phyloP scores from a whole-genome alignment of 2,888 invertebrate species.

The Asteroscopus sphinx region DNA sequence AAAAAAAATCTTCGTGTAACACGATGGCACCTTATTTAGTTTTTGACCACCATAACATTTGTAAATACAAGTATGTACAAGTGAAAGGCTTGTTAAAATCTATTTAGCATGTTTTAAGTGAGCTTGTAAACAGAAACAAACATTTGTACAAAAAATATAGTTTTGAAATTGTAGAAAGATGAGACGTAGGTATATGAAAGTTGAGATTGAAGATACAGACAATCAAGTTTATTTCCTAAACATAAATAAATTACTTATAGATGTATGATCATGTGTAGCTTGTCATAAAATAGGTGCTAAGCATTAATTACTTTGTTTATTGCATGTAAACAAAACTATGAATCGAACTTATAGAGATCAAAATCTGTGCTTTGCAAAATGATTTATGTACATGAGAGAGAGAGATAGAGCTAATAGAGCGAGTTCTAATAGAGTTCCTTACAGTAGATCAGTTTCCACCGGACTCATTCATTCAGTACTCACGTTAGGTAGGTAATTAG shows the following conservation, averaged over 20 bases:
- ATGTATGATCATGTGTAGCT: not conserved
- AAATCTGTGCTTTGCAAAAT: conserved; percentile 13
- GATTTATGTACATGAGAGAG: conserved; percentile 1
- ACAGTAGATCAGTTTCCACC: conserved; percentile 7
- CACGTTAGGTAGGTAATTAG: conserved; percentile 17
- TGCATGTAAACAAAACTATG: not conserved
- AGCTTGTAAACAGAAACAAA: conserved; percentile 27
- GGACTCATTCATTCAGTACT: conserved; percentile 13
- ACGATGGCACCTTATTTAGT: conserved; percentile 19
- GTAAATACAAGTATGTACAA: too few relatives aligned
- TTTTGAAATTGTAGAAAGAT: conserved; percentile 18
- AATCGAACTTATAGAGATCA: not conserved
- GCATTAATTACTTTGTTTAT: not conserved
- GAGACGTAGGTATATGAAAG: not conserved
- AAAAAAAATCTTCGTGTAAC: conserved; percentile 10
- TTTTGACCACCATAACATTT: conserved; percentile 46
- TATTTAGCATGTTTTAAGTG: conserved; percentile 29
- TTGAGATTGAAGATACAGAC: conserved; percentile 2
- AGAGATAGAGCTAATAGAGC: too few relatives aligned
- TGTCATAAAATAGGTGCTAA: not conserved
- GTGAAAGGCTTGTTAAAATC: conserved; percentile 40
- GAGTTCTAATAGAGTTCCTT: conserved; percentile 5
- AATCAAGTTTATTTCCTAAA: not conserved
- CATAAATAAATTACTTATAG: not conserved
- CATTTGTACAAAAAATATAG: conserved; percentile 8